Evolutionary conservation across 2,888 invertebrate species (phyloP).

Genomic region (Ormyrus nitidulus): DNA sequence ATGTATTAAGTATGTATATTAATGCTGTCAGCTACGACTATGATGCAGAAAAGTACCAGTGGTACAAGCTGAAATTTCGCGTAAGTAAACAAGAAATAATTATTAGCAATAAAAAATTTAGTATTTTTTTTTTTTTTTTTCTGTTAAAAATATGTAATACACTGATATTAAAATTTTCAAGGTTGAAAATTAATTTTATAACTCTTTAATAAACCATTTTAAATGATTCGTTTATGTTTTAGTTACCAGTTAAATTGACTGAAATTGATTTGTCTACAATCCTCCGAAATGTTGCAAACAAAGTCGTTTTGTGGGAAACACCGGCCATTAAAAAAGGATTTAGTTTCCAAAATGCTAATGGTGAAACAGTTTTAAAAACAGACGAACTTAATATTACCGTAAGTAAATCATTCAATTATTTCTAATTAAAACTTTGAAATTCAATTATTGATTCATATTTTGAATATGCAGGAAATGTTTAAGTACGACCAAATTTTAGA

Average conservation of each 20-base stretch:
- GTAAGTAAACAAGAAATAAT: too few relatives aligned
- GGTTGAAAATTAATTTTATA: neutral
- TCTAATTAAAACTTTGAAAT: neutral
- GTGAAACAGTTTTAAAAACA: conserved; percentile 85
- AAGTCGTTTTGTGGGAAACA: conserved; percentile 87
- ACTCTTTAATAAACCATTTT: neutral
- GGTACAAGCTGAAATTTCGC: conserved; percentile 90
- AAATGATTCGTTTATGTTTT: conserved; percentile 56
- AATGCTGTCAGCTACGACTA: conserved; percentile 82
- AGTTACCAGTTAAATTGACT: conserved; percentile 80
- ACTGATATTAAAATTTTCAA: neutral
- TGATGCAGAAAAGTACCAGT: conserved; percentile 85
- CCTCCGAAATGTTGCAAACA: conserved; percentile 82
- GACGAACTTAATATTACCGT: conserved; percentile 95
- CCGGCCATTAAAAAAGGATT: conserved; percentile 90
- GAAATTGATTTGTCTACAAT: conserved; percentile 87
- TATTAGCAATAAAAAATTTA: too few relatives aligned
- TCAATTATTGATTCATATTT: conserved; percentile 9
- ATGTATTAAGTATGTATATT: conserved; percentile 74
- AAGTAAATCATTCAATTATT: conserved; percentile 43
- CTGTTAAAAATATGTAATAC: too few relatives aligned
- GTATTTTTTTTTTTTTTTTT: too few relatives aligned
- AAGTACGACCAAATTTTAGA: conserved; percentile 87
- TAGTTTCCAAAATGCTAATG: conserved; percentile 82
- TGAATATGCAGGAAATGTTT: conserved; percentile 86